Conservation (phyloP, 2,888 invertebrate species). For the Oscheius sp. region DNA sequence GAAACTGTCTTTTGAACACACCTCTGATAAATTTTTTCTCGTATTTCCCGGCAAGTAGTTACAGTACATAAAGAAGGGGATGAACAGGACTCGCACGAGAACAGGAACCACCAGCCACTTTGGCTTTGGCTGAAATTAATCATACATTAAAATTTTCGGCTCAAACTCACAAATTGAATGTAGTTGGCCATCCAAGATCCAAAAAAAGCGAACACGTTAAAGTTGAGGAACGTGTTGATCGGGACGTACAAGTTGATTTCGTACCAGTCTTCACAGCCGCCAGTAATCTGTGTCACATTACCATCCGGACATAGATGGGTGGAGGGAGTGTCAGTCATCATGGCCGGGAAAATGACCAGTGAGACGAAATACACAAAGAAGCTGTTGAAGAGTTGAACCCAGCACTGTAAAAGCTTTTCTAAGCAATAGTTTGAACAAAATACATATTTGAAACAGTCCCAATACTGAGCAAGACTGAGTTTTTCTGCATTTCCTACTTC, state of each 20-base stretch:
- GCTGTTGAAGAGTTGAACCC: slow-evolving; percentile 88
- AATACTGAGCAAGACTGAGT: slow-evolving; percentile 49
- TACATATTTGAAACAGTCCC: slow-evolving; percentile 54
- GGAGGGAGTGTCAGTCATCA: slow-evolving; percentile 74
- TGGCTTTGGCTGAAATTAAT: slow-evolving; percentile 81
- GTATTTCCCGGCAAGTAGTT: slow-evolving; percentile 83
- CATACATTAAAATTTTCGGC: background rate
- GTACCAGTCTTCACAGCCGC: slow-evolving; percentile 12
- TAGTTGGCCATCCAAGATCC: slow-evolving; percentile 88
- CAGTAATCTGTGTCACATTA: background rate
- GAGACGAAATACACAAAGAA: slow-evolving; percentile 93
- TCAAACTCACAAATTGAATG: slow-evolving; percentile 80
- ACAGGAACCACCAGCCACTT: slow-evolving; percentile 84
- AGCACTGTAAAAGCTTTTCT: slow-evolving; percentile 66
- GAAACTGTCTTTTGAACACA: background rate
- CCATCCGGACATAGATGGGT: slow-evolving; percentile 12
- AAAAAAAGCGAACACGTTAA: slow-evolving; percentile 91
- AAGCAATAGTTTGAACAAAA: background rate
- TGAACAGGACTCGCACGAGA: slow-evolving; percentile 82
- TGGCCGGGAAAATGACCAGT: slow-evolving; percentile 87
- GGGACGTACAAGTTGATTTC: slow-evolving; percentile 73
- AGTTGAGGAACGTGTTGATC: slow-evolving; percentile 90
- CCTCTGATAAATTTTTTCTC: slow-evolving; percentile 2
- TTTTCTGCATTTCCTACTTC: slow-evolving; percentile 45
- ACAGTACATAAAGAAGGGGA: slow-evolving; percentile 90